Conservation (phyloP, 2,113 vertebrate genomes). For the Neomonachus schauinslandi region DNA sequence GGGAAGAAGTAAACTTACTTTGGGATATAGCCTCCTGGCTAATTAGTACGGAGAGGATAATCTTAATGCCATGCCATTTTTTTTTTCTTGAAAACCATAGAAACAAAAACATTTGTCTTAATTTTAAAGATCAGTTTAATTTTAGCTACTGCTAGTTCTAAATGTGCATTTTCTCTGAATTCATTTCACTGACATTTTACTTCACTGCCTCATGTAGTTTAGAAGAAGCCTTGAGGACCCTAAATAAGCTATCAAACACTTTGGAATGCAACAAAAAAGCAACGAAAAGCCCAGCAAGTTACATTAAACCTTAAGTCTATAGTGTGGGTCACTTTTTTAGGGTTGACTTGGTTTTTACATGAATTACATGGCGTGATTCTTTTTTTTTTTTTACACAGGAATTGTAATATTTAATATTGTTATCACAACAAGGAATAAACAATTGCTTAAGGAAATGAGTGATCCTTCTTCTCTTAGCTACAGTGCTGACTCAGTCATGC, state of each 20-base stretch:
- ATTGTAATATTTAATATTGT: slow-evolving; percentile 83
- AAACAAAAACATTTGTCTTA: slow-evolving; percentile 61
- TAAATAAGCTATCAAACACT: slow-evolving; percentile 55
- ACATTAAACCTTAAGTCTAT: not conserved
- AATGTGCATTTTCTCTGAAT: slow-evolving; percentile 51
- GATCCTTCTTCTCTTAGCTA: slow-evolving; percentile 79
- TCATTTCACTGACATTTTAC: slow-evolving; percentile 57
- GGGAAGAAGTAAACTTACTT: not conserved
- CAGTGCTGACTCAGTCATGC: slow-evolving; percentile 87
- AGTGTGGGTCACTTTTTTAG: slow-evolving; percentile 23
- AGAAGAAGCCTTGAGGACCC: slow-evolving; percentile 39
- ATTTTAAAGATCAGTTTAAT: slow-evolving; percentile 68
- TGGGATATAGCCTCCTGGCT: not conserved
- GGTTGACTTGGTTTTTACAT: slow-evolving; percentile 48
- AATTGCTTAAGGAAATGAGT: slow-evolving; percentile 86
- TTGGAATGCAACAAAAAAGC: slow-evolving; percentile 18
- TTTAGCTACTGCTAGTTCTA: slow-evolving; percentile 67
- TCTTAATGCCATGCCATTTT: not conserved
- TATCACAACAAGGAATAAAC: slow-evolving; percentile 86
- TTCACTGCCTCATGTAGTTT: slow-evolving; percentile 37
- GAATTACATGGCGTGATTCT: not conserved
- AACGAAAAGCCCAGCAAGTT: not conserved
- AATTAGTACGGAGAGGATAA: slow-evolving; percentile 34
- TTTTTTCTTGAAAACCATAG: slow-evolving; percentile 55
- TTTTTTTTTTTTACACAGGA: slow-evolving; percentile 7